A percentile compares a stretch with the other conserved stretches of the same genome.
phyloP scores from a whole-genome alignment of 2,113 vertebrate genomes.

The Antechinus stuartii region DNA sequence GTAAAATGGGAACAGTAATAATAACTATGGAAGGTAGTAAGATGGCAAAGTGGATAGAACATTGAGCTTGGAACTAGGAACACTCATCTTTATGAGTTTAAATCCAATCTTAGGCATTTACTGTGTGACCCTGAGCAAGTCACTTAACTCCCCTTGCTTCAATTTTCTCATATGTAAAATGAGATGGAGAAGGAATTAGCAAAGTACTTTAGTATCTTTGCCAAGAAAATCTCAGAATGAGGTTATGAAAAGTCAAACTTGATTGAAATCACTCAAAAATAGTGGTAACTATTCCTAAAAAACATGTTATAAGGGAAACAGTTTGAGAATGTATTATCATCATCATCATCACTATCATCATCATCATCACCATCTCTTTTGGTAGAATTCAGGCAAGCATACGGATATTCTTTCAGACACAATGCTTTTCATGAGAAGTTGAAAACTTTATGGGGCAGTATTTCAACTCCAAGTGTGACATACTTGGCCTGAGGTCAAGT shows the following conservation, averaged over 20 bases:
- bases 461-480: neutral
- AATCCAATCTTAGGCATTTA: neutral
- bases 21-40: neutral
- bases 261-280: neutral
- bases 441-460: neutral
- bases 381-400: neutral
- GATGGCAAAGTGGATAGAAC: neutral
- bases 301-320: neutral
- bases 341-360: neutral
- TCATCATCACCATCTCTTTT: neutral
- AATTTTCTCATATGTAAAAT: neutral
- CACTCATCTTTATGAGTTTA: neutral
- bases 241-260: neutral
- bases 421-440: neutral
- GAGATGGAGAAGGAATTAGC: neutral
- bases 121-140: neutral
- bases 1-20: neutral
- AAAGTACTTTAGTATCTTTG: neutral
- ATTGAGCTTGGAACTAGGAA: neutral
- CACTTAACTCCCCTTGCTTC: neutral
- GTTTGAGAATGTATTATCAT: neutral
- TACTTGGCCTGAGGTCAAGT: neutral
- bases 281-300: neutral
- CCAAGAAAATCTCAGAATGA: neutral
- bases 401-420: neutral